Percentiles rank a stretch among this genome's conserved stretches.
Evolutionary conservation across 1,140 invertebrate species (phyloP).

Genomic region (Heliothis subflexa): DNA sequence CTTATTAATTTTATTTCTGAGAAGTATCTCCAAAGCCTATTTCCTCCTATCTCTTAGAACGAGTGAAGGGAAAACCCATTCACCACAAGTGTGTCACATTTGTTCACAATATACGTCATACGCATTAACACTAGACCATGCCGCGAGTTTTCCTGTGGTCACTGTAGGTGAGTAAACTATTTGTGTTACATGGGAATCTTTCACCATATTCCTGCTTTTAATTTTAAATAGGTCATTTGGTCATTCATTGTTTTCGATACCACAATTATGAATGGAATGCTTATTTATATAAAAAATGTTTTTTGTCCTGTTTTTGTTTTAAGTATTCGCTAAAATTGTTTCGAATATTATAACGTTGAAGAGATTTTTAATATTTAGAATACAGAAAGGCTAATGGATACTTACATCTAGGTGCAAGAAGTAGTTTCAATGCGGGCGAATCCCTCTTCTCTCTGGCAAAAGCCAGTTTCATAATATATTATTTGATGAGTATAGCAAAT

Average conservation of each 20-base stretch:
- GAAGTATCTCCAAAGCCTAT: neutral
- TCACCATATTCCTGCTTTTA: neutral
- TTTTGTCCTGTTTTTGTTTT: neutral
- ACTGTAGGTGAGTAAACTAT: no score
- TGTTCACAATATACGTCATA: neutral
- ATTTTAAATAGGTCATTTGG: no score
- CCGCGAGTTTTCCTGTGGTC: no score
- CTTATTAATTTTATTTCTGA: neutral
- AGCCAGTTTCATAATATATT: no score
- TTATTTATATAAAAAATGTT: neutral
- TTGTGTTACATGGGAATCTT: neutral
- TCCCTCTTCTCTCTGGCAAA: no score
- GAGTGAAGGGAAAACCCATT: slow-evolving; percentile 4
- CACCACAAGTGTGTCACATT: neutral
- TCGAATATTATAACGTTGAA: no score
- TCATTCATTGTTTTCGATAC: no score
- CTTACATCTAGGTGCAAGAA: no score
- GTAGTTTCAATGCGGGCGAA: no score
- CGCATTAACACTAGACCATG: neutral
- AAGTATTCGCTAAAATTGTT: neutral
- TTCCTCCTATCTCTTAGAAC: neutral
- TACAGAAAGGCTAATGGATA: no score
- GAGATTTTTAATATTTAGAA: no score
- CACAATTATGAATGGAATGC: neutral
- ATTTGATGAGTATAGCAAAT: no score